Base-by-base conservation (phyloP, 2,797 vertebrate species). In the Arctocebus calabarensis region DNA sequence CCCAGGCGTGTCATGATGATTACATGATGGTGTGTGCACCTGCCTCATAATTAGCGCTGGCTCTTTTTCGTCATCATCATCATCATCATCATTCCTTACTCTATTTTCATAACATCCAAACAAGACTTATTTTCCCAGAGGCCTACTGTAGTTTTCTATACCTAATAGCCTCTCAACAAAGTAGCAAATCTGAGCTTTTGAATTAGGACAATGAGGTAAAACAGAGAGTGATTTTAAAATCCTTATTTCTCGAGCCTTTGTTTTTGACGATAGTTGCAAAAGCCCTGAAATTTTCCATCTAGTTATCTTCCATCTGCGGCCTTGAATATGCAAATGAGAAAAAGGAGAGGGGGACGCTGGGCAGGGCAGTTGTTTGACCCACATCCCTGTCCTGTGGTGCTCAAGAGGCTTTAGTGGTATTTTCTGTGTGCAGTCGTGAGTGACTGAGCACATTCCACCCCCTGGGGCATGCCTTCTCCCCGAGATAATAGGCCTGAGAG, bases 221-320 rank as follows among this genome's bases (percentile, higher is more conserved):
- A 88, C 29, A 75, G 84, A 89, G 79, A 88, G 43, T 90, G 91
- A 88, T 27, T 91, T 92, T 70, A 40, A 90, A 94, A 83, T 61
- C 19, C 45, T 93, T 73, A 45, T 79, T 74, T 91, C 48, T 55
- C 27, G 45, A 74, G 48, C 66, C 68, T 92, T 88, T 79, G 70
- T 78, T 86, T 94, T 88, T 75, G 61, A 13, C 19, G 52, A 27
- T 43, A 34, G 19, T 59, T 52, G 78, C 40, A 68, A 57, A 86
- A 37, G 40, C 79, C 34, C 62, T 89, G 94, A 93, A 95, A 94
- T 94, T 97, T 96, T 90, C 95, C 96, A 66, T 75, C 71, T 62
- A 59, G 29, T 62, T 77, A 16, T 89, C 77, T 89, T 81, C 48
- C 55, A 37, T 64, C 52, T 57, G 43, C 27, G 86, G 48, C 62